Evolutionary conservation across 2,113 vertebrate species (phyloP).

Genomic region (Esox niger): DNA sequence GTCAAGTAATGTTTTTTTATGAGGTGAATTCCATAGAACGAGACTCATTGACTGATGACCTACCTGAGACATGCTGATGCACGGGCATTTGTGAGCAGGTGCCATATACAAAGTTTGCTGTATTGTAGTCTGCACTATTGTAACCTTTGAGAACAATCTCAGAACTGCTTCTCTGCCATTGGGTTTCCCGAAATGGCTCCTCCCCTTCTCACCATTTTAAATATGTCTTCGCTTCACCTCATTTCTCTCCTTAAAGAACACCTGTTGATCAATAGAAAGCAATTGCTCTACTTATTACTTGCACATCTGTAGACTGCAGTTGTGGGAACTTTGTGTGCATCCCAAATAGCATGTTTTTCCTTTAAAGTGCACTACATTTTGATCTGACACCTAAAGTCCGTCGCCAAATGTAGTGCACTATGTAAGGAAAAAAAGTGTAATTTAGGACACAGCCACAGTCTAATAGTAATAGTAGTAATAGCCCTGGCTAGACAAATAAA

Average conservation of each 20-base stretch:
- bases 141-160: slow-evolving; percentile 15
- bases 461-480: slow-evolving; percentile 28
- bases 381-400: too few species aligned
- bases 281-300: neutral
- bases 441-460: too few species aligned
- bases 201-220: slow-evolving; percentile 14
- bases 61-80: neutral
- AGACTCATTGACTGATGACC: slow-evolving; percentile 32
- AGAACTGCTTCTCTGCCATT: slow-evolving; percentile 12
- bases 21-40: slow-evolving; percentile 24
- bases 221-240: slow-evolving; percentile 8
- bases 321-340: too few species aligned
- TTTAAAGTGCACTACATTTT: too few species aligned
- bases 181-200: neutral
- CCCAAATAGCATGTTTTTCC: too few species aligned
- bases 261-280: slow-evolving; percentile 39
- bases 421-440: neutral
- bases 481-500: slow-evolving; percentile 36
- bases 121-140: neutral
- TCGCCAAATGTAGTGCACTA: too few species aligned
- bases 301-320: too few species aligned
- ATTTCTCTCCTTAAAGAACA: slow-evolving; percentile 4
- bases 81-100: neutral
- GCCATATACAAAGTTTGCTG: neutral
- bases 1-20: slow-evolving; percentile 32